Conservation (phyloP, 2,888 invertebrate species). For the Tineola bisselliella region DNA sequence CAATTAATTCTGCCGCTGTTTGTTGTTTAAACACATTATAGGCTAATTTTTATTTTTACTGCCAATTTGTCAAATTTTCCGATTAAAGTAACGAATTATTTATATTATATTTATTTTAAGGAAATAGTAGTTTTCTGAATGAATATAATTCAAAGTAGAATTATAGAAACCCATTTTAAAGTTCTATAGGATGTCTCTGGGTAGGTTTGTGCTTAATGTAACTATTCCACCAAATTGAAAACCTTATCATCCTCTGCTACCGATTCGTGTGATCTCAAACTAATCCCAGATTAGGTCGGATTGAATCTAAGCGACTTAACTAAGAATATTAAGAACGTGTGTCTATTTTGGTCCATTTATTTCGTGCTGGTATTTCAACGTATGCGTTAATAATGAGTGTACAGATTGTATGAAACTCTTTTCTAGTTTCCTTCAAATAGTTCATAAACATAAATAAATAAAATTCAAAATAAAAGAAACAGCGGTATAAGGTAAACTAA, state of each 20-base stretch:
- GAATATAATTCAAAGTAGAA: not conserved
- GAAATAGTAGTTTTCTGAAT: too few species aligned
- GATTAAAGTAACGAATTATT: too few species aligned
- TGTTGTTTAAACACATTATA: not conserved
- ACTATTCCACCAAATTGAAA: conserved; percentile 23
- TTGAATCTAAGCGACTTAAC: conserved; percentile 29
- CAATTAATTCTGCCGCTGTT: not conserved
- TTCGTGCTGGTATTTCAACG: not conserved
- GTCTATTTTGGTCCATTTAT: not conserved
- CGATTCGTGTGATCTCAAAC: conserved; percentile 45
- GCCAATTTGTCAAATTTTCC: too few species aligned
- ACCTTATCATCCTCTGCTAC: conserved; percentile 42
- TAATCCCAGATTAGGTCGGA: conserved; percentile 57
- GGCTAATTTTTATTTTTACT: too few species aligned
- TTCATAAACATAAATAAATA: too few species aligned
- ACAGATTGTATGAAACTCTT: too few species aligned
- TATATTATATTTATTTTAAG: too few species aligned
- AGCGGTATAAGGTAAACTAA: not conserved
- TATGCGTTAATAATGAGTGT: not conserved
- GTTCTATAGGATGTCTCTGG: not conserved
- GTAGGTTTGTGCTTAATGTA: conserved; percentile 11
- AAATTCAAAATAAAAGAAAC: too few species aligned
- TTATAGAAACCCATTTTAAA: not conserved
- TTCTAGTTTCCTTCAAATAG: too few species aligned
- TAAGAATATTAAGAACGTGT: not conserved